Percentiles rank a stretch among this genome's conserved stretches.
Evolutionary conservation across 2,888 invertebrate genomes (phyloP).

Genomic region (Polia nebulosa): DNA sequence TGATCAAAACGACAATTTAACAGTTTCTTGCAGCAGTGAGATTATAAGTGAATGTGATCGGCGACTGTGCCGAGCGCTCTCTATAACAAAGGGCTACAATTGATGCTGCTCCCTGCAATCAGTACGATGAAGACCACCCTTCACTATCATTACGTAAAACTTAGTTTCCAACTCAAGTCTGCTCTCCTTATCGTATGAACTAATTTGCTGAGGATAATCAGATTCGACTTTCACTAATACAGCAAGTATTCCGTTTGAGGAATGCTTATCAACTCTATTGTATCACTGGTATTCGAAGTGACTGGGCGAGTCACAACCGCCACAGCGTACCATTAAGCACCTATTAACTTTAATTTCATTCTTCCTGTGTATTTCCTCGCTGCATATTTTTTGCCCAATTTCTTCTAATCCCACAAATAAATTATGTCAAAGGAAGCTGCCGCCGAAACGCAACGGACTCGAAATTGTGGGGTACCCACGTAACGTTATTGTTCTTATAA

Average conservation of each 20-base stretch:
- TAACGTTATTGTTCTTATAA: constrained; percentile 64
- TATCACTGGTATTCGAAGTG: background rate
- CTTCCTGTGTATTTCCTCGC: constrained; percentile 35
- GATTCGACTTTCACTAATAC: constrained; percentile 7
- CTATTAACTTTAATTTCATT: constrained; percentile 29
- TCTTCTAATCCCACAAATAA: constrained; percentile 59
- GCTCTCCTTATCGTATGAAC: background rate
- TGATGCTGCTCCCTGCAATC: constrained; percentile 26
- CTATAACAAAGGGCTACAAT: constrained; percentile 41
- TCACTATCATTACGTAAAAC: constrained; percentile 39
- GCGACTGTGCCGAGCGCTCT: constrained; percentile 38
- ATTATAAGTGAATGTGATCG: constrained; percentile 56
- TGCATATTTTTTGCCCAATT: constrained; percentile 56
- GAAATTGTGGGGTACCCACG: constrained; percentile 68
- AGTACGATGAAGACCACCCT: constrained; percentile 22
- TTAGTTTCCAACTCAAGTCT: background rate
- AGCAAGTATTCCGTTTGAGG: background rate
- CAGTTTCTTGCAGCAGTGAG: constrained; percentile 57
- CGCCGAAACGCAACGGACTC: constrained; percentile 51
- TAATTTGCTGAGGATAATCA: background rate
- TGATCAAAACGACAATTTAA: constrained; percentile 66
- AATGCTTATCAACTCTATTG: no score
- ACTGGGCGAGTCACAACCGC: no score
- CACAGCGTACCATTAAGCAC: background rate
- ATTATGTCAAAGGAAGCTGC: constrained; percentile 51